Evolutionary conservation across 2,797 vertebrate species (phyloP).

Genomic region (Syndactyla subalaris): DNA sequence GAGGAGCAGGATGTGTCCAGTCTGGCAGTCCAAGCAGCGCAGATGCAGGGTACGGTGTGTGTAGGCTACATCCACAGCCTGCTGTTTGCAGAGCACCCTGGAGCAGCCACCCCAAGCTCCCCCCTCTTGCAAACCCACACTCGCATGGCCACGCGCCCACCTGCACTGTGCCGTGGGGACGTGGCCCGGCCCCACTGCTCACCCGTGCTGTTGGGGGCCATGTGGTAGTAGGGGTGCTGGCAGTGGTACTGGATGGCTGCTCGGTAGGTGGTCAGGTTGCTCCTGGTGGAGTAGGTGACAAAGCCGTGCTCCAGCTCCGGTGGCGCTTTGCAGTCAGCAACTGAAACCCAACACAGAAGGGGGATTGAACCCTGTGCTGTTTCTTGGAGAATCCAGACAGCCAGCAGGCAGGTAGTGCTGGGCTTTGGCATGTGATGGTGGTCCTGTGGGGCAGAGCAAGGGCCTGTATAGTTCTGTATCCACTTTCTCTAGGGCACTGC

Average conservation of each 20-base stretch:
- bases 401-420: not conserved
- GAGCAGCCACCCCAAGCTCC: not conserved
- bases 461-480: not conserved
- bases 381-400: not conserved
- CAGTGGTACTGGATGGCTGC: constrained; percentile 86
- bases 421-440: not conserved
- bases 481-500: not conserved
- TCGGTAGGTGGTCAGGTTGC: constrained; percentile 87
- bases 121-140: fast-evolving
- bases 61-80: not conserved
- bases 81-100: not conserved
- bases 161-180: fast-evolving
- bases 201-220: constrained; percentile 81
- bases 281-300: constrained; percentile 79
- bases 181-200: not conserved
- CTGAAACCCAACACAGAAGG: constrained; percentile 75
- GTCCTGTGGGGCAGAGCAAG: not conserved
- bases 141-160: fast-evolving
- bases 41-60: fast-evolving
- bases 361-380: not conserved
- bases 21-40: not conserved
- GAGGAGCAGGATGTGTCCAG: not conserved
- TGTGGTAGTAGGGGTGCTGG: constrained; percentile 76
- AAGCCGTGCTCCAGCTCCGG: constrained; percentile 77
- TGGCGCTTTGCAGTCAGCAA: constrained; percentile 88